A percentile compares a stretch with the other conserved stretches of the same genome.
Conservation (phyloP, 2,888 invertebrate species). For the Bombyx huttoni region DNA sequence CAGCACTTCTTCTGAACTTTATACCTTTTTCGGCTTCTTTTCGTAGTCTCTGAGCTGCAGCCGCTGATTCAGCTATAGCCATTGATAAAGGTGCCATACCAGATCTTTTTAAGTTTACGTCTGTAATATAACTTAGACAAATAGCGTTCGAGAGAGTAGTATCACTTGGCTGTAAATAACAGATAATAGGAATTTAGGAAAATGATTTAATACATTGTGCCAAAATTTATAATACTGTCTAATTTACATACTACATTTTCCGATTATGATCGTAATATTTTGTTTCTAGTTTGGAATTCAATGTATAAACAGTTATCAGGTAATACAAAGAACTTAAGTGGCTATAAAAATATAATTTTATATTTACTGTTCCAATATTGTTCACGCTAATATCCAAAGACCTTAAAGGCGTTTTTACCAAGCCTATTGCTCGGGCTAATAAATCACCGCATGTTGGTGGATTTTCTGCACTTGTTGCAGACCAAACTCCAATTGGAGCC, state of each 20-base stretch:
- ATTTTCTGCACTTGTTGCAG: constrained; percentile 53
- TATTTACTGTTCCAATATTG: constrained; percentile 56
- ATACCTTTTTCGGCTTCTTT: constrained; percentile 61
- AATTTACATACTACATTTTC: too few species aligned
- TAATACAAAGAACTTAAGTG: too few species aligned
- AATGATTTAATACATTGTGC: too few species aligned
- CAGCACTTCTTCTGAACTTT: constrained; percentile 55
- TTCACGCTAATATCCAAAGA: constrained; percentile 63
- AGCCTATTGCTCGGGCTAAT: constrained; percentile 59
- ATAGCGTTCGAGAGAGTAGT: constrained; percentile 52
- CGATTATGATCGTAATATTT: too few species aligned
- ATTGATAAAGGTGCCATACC: constrained; percentile 57
- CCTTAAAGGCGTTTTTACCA: constrained; percentile 59
- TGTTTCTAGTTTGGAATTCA: too few species aligned
- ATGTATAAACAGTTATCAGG: too few species aligned
- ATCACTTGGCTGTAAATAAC: constrained; percentile 46
- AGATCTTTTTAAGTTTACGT: constrained; percentile 56
- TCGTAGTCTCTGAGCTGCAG: constrained; percentile 52
- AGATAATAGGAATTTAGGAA: too few species aligned
- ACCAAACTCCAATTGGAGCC: constrained; percentile 64
- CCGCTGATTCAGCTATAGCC: constrained; percentile 59
- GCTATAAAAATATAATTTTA: not conserved
- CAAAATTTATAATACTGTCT: too few species aligned
- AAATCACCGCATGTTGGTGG: constrained; percentile 63
- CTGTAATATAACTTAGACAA: constrained; percentile 55